Evolutionary conservation across 2,888 invertebrate species (phyloP).

Genomic region (Chaetogeoica ovagalla): DNA sequence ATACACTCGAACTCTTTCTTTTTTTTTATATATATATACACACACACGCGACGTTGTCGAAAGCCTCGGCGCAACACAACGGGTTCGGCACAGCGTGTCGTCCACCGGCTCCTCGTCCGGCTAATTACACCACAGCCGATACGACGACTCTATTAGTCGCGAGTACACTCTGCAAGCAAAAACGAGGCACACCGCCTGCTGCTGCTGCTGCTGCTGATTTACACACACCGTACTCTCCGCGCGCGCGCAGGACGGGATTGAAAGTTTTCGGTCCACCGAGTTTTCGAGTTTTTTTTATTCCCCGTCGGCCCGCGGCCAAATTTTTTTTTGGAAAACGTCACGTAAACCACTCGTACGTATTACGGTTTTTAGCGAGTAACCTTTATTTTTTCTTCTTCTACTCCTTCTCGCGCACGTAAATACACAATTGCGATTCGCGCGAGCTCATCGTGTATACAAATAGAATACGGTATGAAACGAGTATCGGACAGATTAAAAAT

Average conservation of each 20-base stretch:
- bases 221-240: not conserved
- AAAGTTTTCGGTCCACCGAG: too few relatives aligned
- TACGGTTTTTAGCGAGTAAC: too few relatives aligned
- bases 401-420: too few relatives aligned
- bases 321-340: not conserved
- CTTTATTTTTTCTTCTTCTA: too few relatives aligned
- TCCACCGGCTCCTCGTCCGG: not conserved
- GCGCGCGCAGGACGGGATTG: too few relatives aligned
- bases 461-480: too few relatives aligned
- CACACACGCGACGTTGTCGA: not conserved
- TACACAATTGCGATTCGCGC: too few relatives aligned
- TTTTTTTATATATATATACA: not conserved
- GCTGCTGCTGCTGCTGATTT: not conserved
- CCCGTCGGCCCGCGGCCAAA: too few relatives aligned
- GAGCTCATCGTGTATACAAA: too few relatives aligned
- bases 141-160: not conserved
- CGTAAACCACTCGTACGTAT: not conserved
- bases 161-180: not conserved
- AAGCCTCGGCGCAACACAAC: not conserved
- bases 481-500: too few relatives aligned
- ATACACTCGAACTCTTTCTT: not conserved
- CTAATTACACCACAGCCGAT: constrained; percentile 29
- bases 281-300: too few relatives aligned
- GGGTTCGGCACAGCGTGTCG: constrained; percentile 51
- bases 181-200: not conserved